Evolutionary conservation across 2,888 invertebrate species (phyloP), one percentile per base, ranked within the genome.

Genomic region (Trypoxylon attenuatum): DNA sequence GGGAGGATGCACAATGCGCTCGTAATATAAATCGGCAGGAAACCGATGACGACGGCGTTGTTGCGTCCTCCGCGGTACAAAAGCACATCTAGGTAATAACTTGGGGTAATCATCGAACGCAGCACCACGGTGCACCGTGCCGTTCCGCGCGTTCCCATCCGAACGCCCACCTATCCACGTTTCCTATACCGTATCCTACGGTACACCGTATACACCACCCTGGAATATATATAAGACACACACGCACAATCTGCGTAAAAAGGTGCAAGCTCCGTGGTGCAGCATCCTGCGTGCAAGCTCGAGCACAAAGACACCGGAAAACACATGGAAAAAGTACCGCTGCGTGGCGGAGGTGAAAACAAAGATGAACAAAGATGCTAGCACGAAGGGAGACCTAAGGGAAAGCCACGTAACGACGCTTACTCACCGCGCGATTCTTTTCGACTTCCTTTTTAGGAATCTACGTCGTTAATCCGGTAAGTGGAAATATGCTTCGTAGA

Each of bases 41-140:
- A 71, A 57, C 69, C 60, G 65, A 60, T 54, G 73, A 51, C 52
- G 59, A 52, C 29, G 59, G n/a, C n/a, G n/a, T 25, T 54, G 53
- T 61, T 53, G 66, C 57, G 47, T 64, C 51, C 62, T 75, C 61
- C 55, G 60, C 23, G 61, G 70, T 60, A 78, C 73, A 83, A 82
- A 80, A 77, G 79, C 73, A 69, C 77, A 78, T 78, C 78, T 77
- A 69, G 73, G 71, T 81, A 80, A 80, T 83, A 79, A 79, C 76
- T 71, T 58, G 80, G 79, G 76, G 81, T 83, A 84, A 84, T 83
- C 82, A 83, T 82, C 76, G 77, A 79, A 78, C 77, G 76, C 60
- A 53, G 49, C 45, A 42, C 33, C 1, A 13, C 52, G 5, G n/a
- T 15, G 39, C 29, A 8, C 38, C 33, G 5, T 21, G 22, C 21